Conservation (phyloP, 2,113 vertebrate genomes). For the Saguinus midas region DNA sequence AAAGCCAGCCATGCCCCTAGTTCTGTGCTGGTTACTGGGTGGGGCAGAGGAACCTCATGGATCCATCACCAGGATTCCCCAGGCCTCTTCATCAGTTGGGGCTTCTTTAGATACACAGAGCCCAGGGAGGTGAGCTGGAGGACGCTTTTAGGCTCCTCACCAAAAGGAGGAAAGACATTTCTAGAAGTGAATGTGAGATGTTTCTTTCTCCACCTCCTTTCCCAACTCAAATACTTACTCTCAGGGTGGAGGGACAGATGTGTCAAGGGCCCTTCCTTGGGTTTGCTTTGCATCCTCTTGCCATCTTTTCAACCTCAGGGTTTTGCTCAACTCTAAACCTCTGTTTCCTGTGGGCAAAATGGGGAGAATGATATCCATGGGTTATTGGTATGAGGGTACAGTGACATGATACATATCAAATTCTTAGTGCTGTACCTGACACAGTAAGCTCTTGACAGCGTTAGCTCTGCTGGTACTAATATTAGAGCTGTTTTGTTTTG, state of each 20-base stretch:
- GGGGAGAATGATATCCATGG: rapidly evolving
- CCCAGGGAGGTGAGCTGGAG: neutral
- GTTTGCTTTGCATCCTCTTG: neutral
- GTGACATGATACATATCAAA: rapidly evolving
- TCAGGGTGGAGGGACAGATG: rapidly evolving
- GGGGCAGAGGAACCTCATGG: too few relatives aligned
- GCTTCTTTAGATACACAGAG: too few relatives aligned
- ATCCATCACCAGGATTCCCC: neutral
- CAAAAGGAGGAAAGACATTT: neutral
- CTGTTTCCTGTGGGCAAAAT: neutral
- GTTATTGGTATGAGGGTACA: rapidly evolving
- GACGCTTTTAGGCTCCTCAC: rapidly evolving
- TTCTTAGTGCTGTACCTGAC: neutral
- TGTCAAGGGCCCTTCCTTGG: neutral
- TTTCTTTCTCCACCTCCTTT: neutral
- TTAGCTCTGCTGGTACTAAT: neutral
- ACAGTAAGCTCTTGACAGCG: rapidly evolving
- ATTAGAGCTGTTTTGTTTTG: too few relatives aligned
- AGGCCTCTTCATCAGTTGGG: rapidly evolving
- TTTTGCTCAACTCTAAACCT: rapidly evolving
- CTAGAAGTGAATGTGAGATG: neutral
- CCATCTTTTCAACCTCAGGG: neutral
- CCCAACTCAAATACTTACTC: neutral
- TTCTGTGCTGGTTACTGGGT: neutral
- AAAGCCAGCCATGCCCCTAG: neutral